Base-by-base conservation (phyloP, 1,140 invertebrate genomes). In the Microplitis mediator region DNA sequence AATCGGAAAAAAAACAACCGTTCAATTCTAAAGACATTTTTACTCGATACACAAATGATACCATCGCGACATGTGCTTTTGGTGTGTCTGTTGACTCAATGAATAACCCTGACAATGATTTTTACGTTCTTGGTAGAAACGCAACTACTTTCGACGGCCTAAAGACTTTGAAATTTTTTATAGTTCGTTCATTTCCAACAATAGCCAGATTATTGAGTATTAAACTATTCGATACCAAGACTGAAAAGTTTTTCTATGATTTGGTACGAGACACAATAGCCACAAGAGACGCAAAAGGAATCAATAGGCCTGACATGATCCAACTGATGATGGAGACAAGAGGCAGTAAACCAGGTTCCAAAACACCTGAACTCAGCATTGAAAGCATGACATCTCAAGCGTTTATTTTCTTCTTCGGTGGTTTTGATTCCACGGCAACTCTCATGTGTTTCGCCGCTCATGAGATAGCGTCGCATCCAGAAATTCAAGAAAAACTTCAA, bases 391-490 rank as follows among this genome's bases (percentile, higher is more conserved):
- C 85, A 3, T 88, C 89, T 8, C 90, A 91, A 75, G 83, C 87
- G 6, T 85, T 91, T 54, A 75, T 90, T 0, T 91, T 91, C 79
- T 88, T 91, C 62, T 75, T 90, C 4, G 91, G 89, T 64, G 89
- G 90, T 23, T 91, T 86, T 77, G 90, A 93, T 68, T 91, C 91
- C 0, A 90, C 90, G 0, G 88, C 91, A 0, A 88, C 87, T 1
- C 81, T 88, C 0, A 84, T 92, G 4, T 84, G 87, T 31, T 90
- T 86, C 71, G 81, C 87, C 0, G 69, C 88, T 3, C 90, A 90
- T 74, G 84, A 88, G 73, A 82, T 93, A 8, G 89, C 91, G 0
- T 77, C 81, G 14, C 81, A 92, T 78, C 87, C 85, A 1, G 87
- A 90, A 1, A 81, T 89, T 6, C 91, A 93, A 77, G 80, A 88